Conservation (phyloP, 2,888 invertebrate species). For the Chalcosyrphus nemorum region DNA sequence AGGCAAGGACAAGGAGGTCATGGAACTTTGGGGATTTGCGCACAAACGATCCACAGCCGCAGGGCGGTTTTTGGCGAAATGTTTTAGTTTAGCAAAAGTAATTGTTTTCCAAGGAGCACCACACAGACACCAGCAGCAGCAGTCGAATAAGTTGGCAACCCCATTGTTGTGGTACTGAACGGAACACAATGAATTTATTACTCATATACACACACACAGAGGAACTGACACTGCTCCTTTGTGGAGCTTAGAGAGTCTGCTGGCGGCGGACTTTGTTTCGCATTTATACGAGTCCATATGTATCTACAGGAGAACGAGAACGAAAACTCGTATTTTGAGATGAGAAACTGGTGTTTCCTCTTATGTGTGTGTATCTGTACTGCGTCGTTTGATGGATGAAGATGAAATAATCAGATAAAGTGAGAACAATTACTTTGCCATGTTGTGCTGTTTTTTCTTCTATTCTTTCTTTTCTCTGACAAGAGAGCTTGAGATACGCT, state of each 20-base stretch:
- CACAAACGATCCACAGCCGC: conserved; percentile 48
- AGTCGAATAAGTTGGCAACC: conserved; percentile 11
- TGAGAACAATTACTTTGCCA: conserved; percentile 54
- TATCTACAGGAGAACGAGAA: conserved; percentile 16
- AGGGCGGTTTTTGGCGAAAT: conserved; percentile 45
- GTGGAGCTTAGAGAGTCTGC: conserved; percentile 24
- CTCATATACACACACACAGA: conserved; percentile 12
- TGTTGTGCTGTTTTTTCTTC: background rate
- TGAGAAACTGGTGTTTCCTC: too few relatives aligned
- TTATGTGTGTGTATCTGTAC: conserved; percentile 26
- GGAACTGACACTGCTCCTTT: conserved; percentile 52
- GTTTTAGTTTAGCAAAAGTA: conserved; percentile 56
- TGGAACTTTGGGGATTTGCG: conserved; percentile 41
- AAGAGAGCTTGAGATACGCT: background rate
- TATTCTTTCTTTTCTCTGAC: background rate
- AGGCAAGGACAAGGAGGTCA: conserved; percentile 37
- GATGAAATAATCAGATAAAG: conserved; percentile 66
- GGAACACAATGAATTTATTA: conserved; percentile 63
- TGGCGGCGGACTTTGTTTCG: conserved; percentile 45
- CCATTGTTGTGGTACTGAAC: conserved; percentile 44
- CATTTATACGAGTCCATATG: too few relatives aligned
- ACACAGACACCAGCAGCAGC: background rate
- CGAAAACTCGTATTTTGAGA: background rate
- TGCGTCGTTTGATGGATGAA: conserved; percentile 60
- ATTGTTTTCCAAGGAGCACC: conserved; percentile 47